Evolutionary conservation across 1,140 invertebrate species (phyloP), one percentile per base, ranked within the genome.

Genomic region (Tetramorium simillimum): DNA sequence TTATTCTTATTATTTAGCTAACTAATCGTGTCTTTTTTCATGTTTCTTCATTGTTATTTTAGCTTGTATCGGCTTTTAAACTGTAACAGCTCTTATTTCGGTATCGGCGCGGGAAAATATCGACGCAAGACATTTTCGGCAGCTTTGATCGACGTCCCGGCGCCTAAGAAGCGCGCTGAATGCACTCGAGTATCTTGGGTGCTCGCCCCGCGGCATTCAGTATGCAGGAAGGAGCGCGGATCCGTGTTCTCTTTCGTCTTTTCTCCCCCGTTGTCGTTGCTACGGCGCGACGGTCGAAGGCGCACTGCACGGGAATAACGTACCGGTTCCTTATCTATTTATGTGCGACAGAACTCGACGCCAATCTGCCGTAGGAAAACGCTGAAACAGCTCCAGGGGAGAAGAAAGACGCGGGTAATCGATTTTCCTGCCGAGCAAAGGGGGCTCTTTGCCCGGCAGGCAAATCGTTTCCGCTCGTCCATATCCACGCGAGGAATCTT

Each of bases 321-420:
- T 91, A 92, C 93, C 84, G 91, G 86, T 87, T 89, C 89, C 88
- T 91, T 91, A 91, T 92, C 91, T 90, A 92, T 93, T 93, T 92
- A 93, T 92, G 53, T 75, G 90, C 90, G 89, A 92, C 92, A 91
- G 87, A 90, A 78, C 92, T 92, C 86, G 92, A 91, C 92, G 89
- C 89, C 91, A 92, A 92, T 89, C 90, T 92, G 86, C 86, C 85
- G 60, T 24, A 33, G 40, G 86, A 63, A 86, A 70, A 72, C 70
- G 33, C 78, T 67, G 78, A 77, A 90, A 86, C 89, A 89, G 85
- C 85, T 85, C 77, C 49, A 33, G 69, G 78, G 87, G 80, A 82
- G 89, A 89, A 86, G 87, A 90, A 90, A 88, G 89, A 60, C 85
- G 78, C 58, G 63, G 82, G 89, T 86, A 89, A 92, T 92, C 92